These are phyloP conservation scores for Paedocypris sp. DNA, from an alignment of 2,113 vertebrate species.

Conservation along the genomic window DNA sequence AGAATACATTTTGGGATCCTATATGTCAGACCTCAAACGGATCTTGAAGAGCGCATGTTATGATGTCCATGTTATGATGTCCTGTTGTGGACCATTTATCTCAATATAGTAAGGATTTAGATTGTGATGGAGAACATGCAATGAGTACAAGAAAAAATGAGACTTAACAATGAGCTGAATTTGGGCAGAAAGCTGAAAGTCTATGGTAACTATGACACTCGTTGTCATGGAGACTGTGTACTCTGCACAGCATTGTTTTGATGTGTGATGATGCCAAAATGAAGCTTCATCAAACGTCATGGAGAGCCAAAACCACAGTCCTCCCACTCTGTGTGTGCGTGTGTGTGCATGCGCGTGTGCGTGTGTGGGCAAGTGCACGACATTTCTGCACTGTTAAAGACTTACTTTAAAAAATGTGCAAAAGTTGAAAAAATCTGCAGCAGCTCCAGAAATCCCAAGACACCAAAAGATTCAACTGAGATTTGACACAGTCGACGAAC, in stretches of 20 bases:
- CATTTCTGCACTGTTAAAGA: slow-evolving; percentile 4
- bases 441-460: neutral
- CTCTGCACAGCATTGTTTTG: slow-evolving; percentile 21
- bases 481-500: too few species aligned
- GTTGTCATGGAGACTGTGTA: slow-evolving; percentile 17
- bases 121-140: too few species aligned
- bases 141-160: too few species aligned
- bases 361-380: slow-evolving; percentile 17
- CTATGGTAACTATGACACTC: slow-evolving; percentile 17
- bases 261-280: slow-evolving; percentile 21
- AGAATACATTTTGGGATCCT: too few species aligned
- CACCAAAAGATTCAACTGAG: neutral
- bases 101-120: too few species aligned
- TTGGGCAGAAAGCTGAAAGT: slow-evolving; percentile 12
- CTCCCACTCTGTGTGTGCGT: slow-evolving; percentile 17
- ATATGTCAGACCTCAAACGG: too few species aligned
- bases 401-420: neutral
- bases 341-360: too few species aligned
- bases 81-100: too few species aligned
- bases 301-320: slow-evolving; percentile 20
- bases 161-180: slow-evolving; percentile 4
- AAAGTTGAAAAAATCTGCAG: slow-evolving; percentile 3
- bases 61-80: too few species aligned
- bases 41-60: too few species aligned
- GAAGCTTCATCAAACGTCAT: slow-evolving; percentile 14